Evolutionary conservation across 2,113 vertebrate species (phyloP).

Genomic region (Oxyruncus cristatus): DNA sequence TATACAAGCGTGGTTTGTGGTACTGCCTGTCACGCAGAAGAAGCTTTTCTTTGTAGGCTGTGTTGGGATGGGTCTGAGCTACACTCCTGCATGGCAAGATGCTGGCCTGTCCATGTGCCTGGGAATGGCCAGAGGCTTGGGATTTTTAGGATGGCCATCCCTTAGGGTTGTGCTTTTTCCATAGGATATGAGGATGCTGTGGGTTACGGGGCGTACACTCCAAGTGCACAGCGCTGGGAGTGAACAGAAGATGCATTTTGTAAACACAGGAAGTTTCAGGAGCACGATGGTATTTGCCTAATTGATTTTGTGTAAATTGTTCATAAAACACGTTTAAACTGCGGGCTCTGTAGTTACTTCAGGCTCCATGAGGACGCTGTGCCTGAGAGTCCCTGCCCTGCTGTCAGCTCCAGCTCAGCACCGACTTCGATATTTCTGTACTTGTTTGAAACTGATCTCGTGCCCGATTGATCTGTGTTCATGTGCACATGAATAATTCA

Average conservation of each 20-base stretch:
- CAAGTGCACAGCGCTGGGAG: background rate
- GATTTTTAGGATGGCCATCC: background rate
- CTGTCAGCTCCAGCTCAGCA: background rate
- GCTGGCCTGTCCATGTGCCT: background rate
- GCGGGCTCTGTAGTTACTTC: background rate
- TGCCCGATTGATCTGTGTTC: slow-evolving; percentile 15
- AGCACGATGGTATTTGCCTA: background rate
- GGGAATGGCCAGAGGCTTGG: background rate
- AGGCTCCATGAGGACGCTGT: fast-evolving
- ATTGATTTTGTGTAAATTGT: background rate
- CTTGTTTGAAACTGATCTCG: background rate
- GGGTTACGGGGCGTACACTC: background rate
- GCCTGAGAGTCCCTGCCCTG: background rate
- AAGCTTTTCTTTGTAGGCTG: background rate
- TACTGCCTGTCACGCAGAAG: background rate
- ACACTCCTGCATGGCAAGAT: fast-evolving
- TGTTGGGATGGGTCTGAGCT: background rate
- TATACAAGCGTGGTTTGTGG: background rate
- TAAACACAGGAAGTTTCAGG: background rate
- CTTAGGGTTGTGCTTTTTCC: background rate
- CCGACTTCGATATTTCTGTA: background rate
- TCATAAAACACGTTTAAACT: background rate
- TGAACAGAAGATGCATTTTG: background rate
- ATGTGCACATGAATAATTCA: slow-evolving; percentile 23
- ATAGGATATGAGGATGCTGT: fast-evolving